phyloP scores from a whole-genome alignment of 2,797 vertebrate genomes.

The Silurus lanzhouensis region DNA sequence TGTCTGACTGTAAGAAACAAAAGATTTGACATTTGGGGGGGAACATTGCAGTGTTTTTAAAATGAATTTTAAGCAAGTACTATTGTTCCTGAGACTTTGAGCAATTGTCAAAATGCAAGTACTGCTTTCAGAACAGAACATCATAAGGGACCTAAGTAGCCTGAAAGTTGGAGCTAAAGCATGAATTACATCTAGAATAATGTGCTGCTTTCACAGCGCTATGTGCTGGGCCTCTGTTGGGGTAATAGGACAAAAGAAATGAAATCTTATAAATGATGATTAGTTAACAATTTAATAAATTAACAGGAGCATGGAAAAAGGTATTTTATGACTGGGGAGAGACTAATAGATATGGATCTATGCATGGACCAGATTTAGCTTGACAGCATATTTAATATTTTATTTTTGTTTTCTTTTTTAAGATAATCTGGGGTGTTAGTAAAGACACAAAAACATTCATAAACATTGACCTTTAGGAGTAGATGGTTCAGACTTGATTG shows the following conservation, averaged over 20 bases:
- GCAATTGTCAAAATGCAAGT: neutral
- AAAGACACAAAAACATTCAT: neutral
- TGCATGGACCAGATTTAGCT: neutral
- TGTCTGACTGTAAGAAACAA: neutral
- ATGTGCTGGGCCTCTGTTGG: neutral
- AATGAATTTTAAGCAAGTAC: neutral
- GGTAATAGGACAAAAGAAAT: neutral
- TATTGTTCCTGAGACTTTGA: neutral
- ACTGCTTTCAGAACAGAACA: neutral
- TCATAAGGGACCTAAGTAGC: neutral
- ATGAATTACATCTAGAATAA: neutral
- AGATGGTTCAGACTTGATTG: neutral
- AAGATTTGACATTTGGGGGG: neutral
- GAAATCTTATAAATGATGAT: neutral
- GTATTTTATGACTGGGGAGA: neutral
- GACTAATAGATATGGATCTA: neutral
- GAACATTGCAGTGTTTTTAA: too few species aligned
- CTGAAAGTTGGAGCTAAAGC: constrained; percentile 6
- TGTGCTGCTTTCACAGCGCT: neutral
- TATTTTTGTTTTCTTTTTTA: neutral
- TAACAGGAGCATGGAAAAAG: neutral
- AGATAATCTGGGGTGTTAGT: neutral
- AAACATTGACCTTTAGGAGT: neutral
- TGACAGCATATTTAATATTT: neutral
- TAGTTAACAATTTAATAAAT: neutral